Percentiles rank a stretch among this genome's conserved stretches.
Evolutionary conservation across 30 jellyfish, hydroid and myxozoan species (phyloP).

Genomic region (Hydractinia symbiolongicarpus): DNA sequence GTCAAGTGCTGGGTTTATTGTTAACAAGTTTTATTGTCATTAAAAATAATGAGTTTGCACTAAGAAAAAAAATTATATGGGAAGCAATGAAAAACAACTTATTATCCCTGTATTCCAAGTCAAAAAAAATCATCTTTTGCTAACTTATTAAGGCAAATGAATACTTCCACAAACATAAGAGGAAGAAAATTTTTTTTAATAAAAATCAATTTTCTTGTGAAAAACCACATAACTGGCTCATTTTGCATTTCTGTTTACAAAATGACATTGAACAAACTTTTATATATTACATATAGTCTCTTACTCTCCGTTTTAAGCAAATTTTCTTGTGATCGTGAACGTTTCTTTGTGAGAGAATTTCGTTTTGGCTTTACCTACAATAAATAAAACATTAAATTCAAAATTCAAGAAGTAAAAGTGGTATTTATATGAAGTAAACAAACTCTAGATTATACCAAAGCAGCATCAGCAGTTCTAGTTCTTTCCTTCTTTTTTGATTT

Average conservation of each 20-base stretch:
- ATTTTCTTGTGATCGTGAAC: conserved; percentile 15
- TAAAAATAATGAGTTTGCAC: too few species aligned
- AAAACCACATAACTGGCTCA: neutral
- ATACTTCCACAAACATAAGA: neutral
- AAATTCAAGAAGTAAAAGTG: too few species aligned
- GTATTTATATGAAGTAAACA: too few species aligned
- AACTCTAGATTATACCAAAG: too few species aligned
- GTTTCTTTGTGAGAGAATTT: neutral
- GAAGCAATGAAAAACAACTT: too few species aligned
- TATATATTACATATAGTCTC: too few species aligned
- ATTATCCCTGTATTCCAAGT: too few species aligned
- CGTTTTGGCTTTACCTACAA: neutral
- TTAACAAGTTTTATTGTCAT: too few species aligned
- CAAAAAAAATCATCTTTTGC: neutral
- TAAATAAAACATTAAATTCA: neutral
- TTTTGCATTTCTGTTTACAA: neutral
- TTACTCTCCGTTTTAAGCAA: conserved; percentile 1
- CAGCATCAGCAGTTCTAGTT: too few species aligned
- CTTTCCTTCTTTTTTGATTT: too few species aligned
- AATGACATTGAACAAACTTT: neutral
- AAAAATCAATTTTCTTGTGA: neutral
- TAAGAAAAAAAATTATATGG: too few species aligned
- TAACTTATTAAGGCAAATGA: neutral
- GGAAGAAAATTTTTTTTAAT: neutral
- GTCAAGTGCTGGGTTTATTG: too few species aligned